These are phyloP conservation scores for Phrynocephalus vlangalii DNA, from an alignment of 2,797 vertebrate genomes.

Conservation along the genomic window DNA sequence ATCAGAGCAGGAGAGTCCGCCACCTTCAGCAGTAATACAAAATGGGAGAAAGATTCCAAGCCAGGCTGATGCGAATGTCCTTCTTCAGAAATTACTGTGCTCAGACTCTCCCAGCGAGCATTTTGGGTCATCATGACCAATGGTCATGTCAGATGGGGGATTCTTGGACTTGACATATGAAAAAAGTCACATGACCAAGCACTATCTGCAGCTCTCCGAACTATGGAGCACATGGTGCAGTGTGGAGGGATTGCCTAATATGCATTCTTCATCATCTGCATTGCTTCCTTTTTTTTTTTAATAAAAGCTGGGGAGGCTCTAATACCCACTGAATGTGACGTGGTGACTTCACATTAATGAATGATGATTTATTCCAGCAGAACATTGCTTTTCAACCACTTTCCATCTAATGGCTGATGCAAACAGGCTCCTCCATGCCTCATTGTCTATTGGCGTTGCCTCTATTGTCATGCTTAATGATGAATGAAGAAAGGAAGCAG, in stretches of 20 bases:
- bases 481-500: conserved; percentile 22
- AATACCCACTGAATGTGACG: neutral
- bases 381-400: conserved; percentile 1
- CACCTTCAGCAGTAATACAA: no score
- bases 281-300: neutral
- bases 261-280: neutral
- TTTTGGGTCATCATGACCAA: neutral
- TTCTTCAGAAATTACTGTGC: neutral
- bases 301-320: neutral
- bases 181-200: neutral
- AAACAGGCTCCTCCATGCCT: conserved; percentile 28
- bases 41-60: no score
- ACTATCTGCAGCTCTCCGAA: no score
- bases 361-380: conserved; percentile 1
- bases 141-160: neutral
- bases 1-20: no score
- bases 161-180: neutral
- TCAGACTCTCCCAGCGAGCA: neutral
- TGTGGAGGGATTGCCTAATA: no score
- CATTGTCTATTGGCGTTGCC: conserved; percentile 9
- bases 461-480: conserved; percentile 34
- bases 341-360: neutral
- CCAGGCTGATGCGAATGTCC: neutral
- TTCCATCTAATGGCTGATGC: neutral
- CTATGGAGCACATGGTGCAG: no score